Percentiles rank a stretch among this genome's conserved stretches.
Evolutionary conservation across 53 echinoderm and acorn worm species (phyloP).

Genomic region (Mesocentrotus franciscanus): DNA sequence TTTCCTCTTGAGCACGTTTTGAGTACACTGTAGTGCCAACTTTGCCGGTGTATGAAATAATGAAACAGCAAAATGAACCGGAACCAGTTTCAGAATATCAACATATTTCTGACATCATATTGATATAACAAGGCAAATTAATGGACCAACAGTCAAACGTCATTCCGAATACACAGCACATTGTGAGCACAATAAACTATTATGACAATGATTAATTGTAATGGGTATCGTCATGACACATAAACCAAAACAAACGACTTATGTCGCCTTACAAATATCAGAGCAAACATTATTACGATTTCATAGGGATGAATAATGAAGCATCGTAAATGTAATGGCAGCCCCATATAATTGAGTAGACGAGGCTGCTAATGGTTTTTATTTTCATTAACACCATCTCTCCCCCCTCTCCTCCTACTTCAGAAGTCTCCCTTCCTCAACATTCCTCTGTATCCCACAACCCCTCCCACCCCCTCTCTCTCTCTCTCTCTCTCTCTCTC

Average conservation of each 20-base stretch:
- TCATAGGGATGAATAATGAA: not conserved
- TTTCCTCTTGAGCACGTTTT: not conserved
- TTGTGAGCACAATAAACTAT: not conserved
- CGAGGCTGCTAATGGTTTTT: not conserved
- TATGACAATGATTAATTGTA: not conserved
- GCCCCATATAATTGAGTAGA: not conserved
- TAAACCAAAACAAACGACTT: not conserved
- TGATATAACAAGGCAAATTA: not conserved
- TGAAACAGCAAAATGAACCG: not conserved
- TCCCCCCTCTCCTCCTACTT: not conserved
- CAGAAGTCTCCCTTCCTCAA: not conserved
- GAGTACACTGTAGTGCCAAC: not conserved
- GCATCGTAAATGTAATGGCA: not conserved
- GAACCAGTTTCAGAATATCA: not conserved
- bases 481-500: not conserved
- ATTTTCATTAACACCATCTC: not conserved
- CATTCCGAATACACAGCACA: not conserved
- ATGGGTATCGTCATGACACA: constrained; percentile 26
- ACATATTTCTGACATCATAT: not conserved
- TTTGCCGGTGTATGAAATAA: not conserved
- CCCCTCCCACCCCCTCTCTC: not conserved
- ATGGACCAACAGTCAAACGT: not conserved
- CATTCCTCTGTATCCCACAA: not conserved
- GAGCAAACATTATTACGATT: not conserved
- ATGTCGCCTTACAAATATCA: not conserved